Conservation (phyloP, 2,888 invertebrate genomes). For the Rosalia funebris region DNA sequence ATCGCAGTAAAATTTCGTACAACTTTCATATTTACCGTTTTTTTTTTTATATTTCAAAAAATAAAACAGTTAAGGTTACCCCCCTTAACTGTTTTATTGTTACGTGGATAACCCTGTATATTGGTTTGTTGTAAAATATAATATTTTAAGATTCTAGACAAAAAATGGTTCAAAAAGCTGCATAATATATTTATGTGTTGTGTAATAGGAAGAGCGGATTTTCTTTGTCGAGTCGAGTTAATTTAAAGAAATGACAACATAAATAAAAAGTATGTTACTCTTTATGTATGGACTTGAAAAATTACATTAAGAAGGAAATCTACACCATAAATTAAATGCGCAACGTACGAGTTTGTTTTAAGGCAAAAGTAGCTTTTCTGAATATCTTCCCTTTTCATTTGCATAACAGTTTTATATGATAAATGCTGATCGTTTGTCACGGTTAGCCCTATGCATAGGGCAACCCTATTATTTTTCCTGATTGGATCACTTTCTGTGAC, state of each 20-base stretch:
- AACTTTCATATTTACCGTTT: too few relatives aligned
- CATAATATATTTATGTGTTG: conserved; percentile 8
- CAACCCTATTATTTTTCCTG: conserved; percentile 60
- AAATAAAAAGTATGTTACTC: conserved; percentile 15
- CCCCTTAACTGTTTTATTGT: too few relatives aligned
- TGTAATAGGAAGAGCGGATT: conserved; percentile 9
- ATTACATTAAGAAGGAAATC: conserved; percentile 22
- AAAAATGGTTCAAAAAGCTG: conserved; percentile 6
- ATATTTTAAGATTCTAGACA: too few relatives aligned
- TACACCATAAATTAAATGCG: conserved; percentile 20
- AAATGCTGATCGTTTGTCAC: conserved; percentile 51
- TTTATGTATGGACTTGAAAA: conserved; percentile 21
- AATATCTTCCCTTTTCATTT: conserved; percentile 45
- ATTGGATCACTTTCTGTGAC: conserved; percentile 61
- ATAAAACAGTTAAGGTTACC: too few relatives aligned
- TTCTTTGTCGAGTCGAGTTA: conserved; percentile 10
- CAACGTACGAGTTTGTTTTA: conserved; percentile 21
- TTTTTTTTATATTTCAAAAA: too few relatives aligned
- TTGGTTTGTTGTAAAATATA: too few relatives aligned
- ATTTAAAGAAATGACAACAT: conserved; percentile 18
- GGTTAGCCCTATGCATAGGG: conserved; percentile 52
- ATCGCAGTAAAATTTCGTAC: too few relatives aligned
- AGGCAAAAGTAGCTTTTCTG: conserved; percentile 35
- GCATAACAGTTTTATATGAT: conserved; percentile 49
- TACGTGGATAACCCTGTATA: too few relatives aligned